Evolutionary conservation across 2,113 vertebrate genomes (phyloP), one percentile per base, ranked within the genome.

Genomic region (Ophthalmotilapia sp.): DNA sequence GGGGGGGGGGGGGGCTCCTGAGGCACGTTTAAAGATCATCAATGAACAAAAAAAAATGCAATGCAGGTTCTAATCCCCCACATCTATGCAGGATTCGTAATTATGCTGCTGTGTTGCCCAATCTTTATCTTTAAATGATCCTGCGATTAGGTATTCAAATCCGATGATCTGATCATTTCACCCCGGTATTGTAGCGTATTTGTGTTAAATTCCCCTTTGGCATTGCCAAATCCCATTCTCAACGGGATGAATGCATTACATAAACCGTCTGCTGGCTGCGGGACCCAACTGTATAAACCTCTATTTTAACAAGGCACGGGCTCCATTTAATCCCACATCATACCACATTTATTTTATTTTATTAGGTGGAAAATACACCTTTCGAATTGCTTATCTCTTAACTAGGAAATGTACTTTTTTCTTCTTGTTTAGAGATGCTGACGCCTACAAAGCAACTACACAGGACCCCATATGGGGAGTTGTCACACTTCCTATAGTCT

Each of bases 101-200:
- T 95, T 93, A 90, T 93, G 89, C 85, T 75, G 80, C 80, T 33
- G 54, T 84, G 80, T 90, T 90, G 86, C 85, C 87, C 92, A 94
- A 94, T 95, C 93, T 94, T 92, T 90, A 79, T 94, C 89, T 94
- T 91, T 88, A 93, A 95, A 93, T 84, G 88, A 95, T 95, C 88
- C 90, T 73, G 82, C 81, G 90, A 95, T 94, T 94, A 95, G 91
- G 94, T 93, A 94, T 94, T 93, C 84, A 95, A 95, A 96, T 94
- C 92, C 90, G 40, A 91, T 90, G 85, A 94, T 92, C 93, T 92
- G 91, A 94, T 94, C 89, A 93, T 92, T 95, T 90, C 86, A 89
- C 82, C 90, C 90, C 56, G 58, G 29, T 54, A 87, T 93, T 92
- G 90, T 93, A 23, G 83, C 33, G 80, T 15, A 87, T 93, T 93